Evolutionary conservation across 2,888 invertebrate species (phyloP).

Genomic region (Neuroscelio doddi): DNA sequence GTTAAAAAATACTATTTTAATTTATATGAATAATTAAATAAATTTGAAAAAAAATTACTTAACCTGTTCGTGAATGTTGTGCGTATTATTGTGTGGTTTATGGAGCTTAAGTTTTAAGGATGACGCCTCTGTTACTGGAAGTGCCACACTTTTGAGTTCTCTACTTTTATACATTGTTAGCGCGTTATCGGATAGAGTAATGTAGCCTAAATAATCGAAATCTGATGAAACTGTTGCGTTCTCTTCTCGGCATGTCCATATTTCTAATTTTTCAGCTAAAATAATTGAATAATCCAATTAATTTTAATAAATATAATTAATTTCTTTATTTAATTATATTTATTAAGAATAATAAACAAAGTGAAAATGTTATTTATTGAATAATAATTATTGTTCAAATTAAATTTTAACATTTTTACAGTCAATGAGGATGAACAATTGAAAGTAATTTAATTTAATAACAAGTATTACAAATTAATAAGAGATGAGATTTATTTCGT

Average conservation of each 20-base stretch:
- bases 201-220: slow-evolving; percentile 81
- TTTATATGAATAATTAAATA: background rate
- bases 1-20: too few relatives aligned
- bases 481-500: too few relatives aligned
- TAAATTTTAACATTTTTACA: too few relatives aligned
- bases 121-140: slow-evolving; percentile 82
- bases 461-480: too few relatives aligned
- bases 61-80: slow-evolving; percentile 89
- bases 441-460: too few relatives aligned
- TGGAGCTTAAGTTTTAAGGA: slow-evolving; percentile 90
- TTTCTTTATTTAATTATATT: too few relatives aligned
- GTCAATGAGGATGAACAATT: too few relatives aligned
- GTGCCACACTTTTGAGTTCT: slow-evolving; percentile 87
- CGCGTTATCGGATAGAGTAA: slow-evolving; percentile 85
- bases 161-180: slow-evolving; percentile 86
- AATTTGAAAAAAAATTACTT: background rate
- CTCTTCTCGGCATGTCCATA: slow-evolving; percentile 78
- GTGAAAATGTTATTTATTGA: too few relatives aligned
- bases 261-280: slow-evolving; percentile 82
- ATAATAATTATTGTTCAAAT: too few relatives aligned
- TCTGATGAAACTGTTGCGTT: slow-evolving; percentile 74
- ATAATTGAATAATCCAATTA: too few relatives aligned
- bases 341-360: too few relatives aligned
- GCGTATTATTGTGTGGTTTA: slow-evolving; percentile 86
- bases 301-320: too few relatives aligned